These are phyloP conservation scores for Stenodera caucasica DNA, from an alignment of 2,888 invertebrate species.

Conservation along the genomic window DNA sequence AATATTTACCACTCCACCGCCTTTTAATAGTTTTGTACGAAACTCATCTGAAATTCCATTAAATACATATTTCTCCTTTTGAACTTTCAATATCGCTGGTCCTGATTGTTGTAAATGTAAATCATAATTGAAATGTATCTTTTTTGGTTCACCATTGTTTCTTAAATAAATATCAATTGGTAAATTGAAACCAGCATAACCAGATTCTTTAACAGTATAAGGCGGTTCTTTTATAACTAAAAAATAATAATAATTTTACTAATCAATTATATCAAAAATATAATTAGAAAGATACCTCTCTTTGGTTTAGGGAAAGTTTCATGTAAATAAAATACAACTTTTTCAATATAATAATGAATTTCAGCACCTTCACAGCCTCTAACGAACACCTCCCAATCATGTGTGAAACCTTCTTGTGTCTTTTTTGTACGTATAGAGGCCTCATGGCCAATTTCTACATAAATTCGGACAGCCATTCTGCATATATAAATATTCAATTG, in stretches of 20 bases:
- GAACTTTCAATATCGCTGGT: slow-evolving; percentile 68
- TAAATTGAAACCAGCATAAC: slow-evolving; percentile 91
- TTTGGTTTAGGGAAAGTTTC: slow-evolving; percentile 91
- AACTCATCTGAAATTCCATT: slow-evolving; percentile 88
- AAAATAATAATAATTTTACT: slow-evolving; percentile 6
- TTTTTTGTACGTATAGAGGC: slow-evolving; percentile 79
- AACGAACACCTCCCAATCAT: slow-evolving; percentile 97
- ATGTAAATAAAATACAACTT: slow-evolving; percentile 88
- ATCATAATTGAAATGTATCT: slow-evolving; percentile 82
- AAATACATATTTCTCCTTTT: slow-evolving; percentile 83
- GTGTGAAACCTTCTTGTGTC: slow-evolving; percentile 90
- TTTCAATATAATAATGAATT: slow-evolving; percentile 89
- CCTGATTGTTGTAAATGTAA: slow-evolving; percentile 78
- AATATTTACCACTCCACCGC: slow-evolving; percentile 68
- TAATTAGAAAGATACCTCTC: slow-evolving; percentile 66
- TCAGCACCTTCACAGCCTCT: slow-evolving; percentile 84
- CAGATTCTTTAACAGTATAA: slow-evolving; percentile 87
- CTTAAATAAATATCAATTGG: slow-evolving; percentile 88
- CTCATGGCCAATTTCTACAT: slow-evolving; percentile 89
- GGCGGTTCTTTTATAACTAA: slow-evolving; percentile 89
- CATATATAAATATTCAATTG: neutral
- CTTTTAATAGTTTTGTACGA: slow-evolving; percentile 80
- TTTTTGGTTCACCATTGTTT: slow-evolving; percentile 89
- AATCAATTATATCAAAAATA: neutral
- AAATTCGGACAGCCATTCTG: slow-evolving; percentile 28